Conservation (phyloP, 2,888 invertebrate species). For the Chrysina gloriosa region DNA sequence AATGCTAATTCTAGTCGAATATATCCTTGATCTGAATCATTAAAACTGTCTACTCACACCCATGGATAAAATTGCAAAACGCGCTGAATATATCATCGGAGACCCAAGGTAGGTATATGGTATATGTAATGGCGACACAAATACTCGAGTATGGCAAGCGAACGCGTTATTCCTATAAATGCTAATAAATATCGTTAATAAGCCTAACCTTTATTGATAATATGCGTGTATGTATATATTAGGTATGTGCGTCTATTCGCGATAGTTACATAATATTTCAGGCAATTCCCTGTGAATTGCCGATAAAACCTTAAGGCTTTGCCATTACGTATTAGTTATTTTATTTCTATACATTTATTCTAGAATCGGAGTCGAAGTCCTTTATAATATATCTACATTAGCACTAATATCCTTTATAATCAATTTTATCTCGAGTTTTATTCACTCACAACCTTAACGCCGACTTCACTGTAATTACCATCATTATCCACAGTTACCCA, state of each 20-base stretch:
- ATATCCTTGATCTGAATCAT: conserved; percentile 49
- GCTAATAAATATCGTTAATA: conserved; percentile 25
- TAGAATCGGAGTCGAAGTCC: too few species aligned
- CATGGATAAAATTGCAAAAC: conserved; percentile 46
- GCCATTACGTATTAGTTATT: background rate
- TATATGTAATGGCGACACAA: conserved; percentile 20
- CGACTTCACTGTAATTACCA: too few species aligned
- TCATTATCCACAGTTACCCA: too few species aligned
- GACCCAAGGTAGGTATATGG: background rate
- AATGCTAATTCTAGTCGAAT: conserved; percentile 30
- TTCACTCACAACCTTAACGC: too few species aligned
- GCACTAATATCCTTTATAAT: too few species aligned
- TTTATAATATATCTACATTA: too few species aligned
- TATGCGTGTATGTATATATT: background rate
- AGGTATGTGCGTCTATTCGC: background rate
- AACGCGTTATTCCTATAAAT: conserved; percentile 31
- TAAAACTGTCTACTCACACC: conserved; percentile 46
- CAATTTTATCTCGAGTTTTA: too few species aligned
- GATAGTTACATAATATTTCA: conserved; percentile 19
- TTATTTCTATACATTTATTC: background rate
- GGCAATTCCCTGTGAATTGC: background rate
- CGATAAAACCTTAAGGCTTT: too few species aligned
- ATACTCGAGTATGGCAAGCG: conserved; percentile 12
- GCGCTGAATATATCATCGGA: conserved; percentile 25
- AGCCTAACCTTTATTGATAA: conserved; percentile 20